A percentile compares a stretch with the other conserved stretches of the same genome.
Evolutionary conservation across 1,140 invertebrate species (phyloP).

Genomic region (Trichomalopsis sarcophagae): DNA sequence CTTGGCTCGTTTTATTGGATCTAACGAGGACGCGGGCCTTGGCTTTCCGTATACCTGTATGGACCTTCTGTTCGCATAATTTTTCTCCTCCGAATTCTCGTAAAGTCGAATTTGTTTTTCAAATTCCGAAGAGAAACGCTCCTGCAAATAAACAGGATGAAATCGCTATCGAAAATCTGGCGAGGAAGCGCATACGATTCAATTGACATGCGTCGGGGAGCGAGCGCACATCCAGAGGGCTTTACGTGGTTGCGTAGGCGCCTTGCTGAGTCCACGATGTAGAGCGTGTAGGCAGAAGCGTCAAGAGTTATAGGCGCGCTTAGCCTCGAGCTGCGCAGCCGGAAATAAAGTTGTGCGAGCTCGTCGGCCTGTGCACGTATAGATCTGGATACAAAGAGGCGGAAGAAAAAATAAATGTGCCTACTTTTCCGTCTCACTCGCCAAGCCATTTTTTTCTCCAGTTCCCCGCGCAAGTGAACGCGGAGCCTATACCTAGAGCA

Average conservation of each 20-base stretch:
- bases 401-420: conserved; percentile 17
- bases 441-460: conserved; percentile 15
- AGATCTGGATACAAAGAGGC: neutral
- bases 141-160: too few species aligned
- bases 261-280: neutral
- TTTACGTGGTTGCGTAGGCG: conserved; percentile 1
- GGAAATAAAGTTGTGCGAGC: conserved; percentile 1
- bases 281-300: neutral
- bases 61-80: too few species aligned
- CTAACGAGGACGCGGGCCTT: neutral
- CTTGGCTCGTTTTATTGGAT: neutral
- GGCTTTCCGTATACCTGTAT: neutral
- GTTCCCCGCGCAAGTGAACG: neutral
- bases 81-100: too few species aligned
- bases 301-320: conserved; percentile 15
- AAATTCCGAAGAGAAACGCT: too few species aligned
- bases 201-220: neutral
- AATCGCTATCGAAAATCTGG: too few species aligned
- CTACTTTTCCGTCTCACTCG: conserved; percentile 4
- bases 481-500: neutral
- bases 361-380: neutral
- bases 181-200: too few species aligned
- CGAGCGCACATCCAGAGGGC: neutral
- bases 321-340: neutral
- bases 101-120: too few species aligned